Evolutionary conservation across 2,113 vertebrate species (phyloP).

Genomic region (Plectropomus leopardus): DNA sequence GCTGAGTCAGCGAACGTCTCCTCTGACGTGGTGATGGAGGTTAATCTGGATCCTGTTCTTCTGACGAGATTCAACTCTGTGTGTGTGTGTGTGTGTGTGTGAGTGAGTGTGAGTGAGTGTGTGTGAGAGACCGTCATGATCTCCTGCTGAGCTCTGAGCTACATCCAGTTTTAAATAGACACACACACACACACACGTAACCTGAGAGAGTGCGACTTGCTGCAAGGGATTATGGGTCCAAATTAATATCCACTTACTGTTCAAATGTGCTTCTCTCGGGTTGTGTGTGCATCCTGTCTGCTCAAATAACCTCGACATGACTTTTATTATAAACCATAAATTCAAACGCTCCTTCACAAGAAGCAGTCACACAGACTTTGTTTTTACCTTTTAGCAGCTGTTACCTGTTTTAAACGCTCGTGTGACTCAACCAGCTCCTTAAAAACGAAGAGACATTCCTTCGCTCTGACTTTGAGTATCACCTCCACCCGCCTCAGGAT

Average conservation of each 20-base stretch:
- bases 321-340: background rate
- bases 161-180: no score
- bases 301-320: background rate
- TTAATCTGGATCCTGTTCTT: background rate
- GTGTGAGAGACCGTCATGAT: no score
- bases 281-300: background rate
- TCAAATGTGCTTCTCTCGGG: no score
- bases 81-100: constrained; percentile 15
- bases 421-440: no score
- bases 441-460: no score
- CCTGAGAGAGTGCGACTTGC: constrained; percentile 59
- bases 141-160: no score
- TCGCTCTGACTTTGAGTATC: no score
- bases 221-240: constrained; percentile 69
- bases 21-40: no score
- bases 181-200: constrained; percentile 52
- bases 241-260: constrained; percentile 67
- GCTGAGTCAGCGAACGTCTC: background rate
- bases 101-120: constrained; percentile 17
- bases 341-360: no score
- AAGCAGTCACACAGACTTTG: background rate
- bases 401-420: no score
- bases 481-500: no score
- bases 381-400: background rate
- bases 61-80: no score